Conservation (phyloP, 2,797 vertebrate genomes). For the Chanos chanos region DNA sequence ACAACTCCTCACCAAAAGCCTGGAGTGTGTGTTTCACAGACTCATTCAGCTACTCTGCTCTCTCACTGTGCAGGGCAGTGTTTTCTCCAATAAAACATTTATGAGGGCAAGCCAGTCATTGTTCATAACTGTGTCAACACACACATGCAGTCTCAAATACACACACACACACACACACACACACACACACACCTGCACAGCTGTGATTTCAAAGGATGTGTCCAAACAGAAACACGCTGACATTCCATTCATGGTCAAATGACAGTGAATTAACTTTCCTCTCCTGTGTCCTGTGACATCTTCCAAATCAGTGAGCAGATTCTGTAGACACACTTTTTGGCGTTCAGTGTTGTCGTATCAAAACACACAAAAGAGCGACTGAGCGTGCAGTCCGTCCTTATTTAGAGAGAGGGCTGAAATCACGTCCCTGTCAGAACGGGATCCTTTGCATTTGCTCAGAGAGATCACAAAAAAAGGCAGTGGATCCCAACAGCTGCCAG, state of each 20-base stretch:
- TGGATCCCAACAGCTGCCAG: no score
- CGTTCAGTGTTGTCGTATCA: no score
- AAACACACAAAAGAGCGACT: no score
- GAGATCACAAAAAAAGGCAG: no score
- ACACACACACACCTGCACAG: slow-evolving; percentile 6
- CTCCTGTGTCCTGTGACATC: slow-evolving; percentile 14
- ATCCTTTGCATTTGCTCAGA: no score
- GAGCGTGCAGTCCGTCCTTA: no score
- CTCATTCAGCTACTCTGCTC: no score
- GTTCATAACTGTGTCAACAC: slow-evolving; percentile 27
- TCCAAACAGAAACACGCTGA: neutral
- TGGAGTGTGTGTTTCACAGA: no score
- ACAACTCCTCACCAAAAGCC: no score
- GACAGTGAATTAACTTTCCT: neutral
- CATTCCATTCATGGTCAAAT: slow-evolving; percentile 4
- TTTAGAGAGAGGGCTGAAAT: no score
- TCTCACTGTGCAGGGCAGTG: slow-evolving; percentile 9
- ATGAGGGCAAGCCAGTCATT: slow-evolving; percentile 34
- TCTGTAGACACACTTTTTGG: neutral
- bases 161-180: slow-evolving; percentile 19
- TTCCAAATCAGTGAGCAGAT: slow-evolving; percentile 17
- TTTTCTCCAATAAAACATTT: slow-evolving; percentile 30
- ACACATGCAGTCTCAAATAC: no score
- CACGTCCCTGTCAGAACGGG: no score
- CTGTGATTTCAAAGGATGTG: slow-evolving; percentile 7